A percentile compares a stretch with the other conserved stretches of the same genome.
Conservation (phyloP, 2,888 invertebrate genomes). For the Pasiphila rectangulata region DNA sequence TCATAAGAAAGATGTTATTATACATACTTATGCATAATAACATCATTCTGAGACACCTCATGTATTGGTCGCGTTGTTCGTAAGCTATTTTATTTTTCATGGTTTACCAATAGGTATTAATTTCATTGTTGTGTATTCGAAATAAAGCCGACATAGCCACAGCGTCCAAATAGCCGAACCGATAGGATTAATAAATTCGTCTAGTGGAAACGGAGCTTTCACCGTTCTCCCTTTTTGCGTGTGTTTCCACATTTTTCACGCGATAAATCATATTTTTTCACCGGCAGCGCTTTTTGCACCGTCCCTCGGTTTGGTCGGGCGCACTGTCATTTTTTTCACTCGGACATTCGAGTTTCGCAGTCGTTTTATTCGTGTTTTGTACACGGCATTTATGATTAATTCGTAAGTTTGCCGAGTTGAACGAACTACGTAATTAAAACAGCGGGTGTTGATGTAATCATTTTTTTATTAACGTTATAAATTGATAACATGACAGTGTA, state of each 20-base stretch:
- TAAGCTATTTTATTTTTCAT: constrained; percentile 1
- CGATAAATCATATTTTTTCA: constrained; percentile 81
- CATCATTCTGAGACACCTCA: too few relatives aligned
- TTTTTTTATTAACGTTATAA: constrained; percentile 4
- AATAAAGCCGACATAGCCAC: constrained; percentile 43
- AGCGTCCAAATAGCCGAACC: constrained; percentile 53
- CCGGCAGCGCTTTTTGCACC: constrained; percentile 76
- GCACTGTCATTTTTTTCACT: constrained; percentile 77
- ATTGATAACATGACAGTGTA: constrained; percentile 7
- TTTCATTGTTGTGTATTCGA: too few relatives aligned
- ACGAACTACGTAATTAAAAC: constrained; percentile 42
- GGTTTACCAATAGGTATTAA: too few relatives aligned
- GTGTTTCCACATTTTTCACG: constrained; percentile 81
- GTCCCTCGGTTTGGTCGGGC: constrained; percentile 75
- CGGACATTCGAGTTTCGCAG: constrained; percentile 71
- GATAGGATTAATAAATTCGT: constrained; percentile 79
- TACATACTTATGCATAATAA: too few relatives aligned
- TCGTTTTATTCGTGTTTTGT: constrained; percentile 69
- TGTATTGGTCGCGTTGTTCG: too few relatives aligned
- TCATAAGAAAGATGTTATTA: too few relatives aligned
- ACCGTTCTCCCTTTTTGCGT: constrained; percentile 72
- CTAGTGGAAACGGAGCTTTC: constrained; percentile 75
- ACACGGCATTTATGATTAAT: constrained; percentile 69
- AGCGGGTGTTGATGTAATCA: constrained; percentile 23
- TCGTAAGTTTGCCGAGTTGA: constrained; percentile 49